Percentiles rank a stretch among this genome's conserved stretches.
phyloP scores from a whole-genome alignment of 2,888 invertebrate genomes.

The Chironomus riparius region DNA sequence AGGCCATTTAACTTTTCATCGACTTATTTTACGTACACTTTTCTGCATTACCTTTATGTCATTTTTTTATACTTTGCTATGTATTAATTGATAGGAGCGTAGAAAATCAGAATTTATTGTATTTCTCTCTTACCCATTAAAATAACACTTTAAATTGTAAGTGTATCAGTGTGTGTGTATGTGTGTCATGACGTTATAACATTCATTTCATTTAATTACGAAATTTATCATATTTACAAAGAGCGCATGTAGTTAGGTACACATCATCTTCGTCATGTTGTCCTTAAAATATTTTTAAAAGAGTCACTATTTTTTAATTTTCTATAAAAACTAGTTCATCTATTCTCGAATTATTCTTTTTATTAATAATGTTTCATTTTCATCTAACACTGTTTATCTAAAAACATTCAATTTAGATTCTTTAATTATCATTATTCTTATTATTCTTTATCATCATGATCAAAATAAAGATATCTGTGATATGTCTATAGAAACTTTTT shows the following conservation, averaged over 20 bases:
- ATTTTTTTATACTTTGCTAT: not conserved
- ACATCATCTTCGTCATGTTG: not conserved
- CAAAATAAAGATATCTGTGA: slow-evolving; percentile 16
- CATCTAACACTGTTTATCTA: not conserved
- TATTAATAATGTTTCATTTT: not conserved
- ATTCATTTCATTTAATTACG: not conserved
- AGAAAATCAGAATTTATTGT: not conserved
- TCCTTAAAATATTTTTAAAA: not conserved
- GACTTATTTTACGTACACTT: slow-evolving; percentile 6
- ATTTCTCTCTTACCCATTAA: not conserved
- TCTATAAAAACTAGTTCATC: slow-evolving; percentile 19
- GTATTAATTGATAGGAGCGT: not conserved
- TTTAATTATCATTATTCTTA: not conserved
- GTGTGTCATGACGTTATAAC: not conserved
- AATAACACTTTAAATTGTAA: not conserved
- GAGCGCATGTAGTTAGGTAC: not conserved
- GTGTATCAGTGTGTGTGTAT: not conserved
- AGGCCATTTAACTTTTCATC: slow-evolving; percentile 19
- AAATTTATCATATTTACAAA: not conserved
- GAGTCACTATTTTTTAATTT: not conserved
- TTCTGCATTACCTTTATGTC: not conserved
- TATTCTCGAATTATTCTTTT: not conserved
- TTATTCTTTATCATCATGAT: not conserved
- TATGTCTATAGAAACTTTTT: slow-evolving; percentile 1
- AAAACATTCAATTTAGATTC: not conserved